Percentiles rank a stretch among this genome's conserved stretches.
Conservation (phyloP, 1,140 invertebrate genomes). For the Drosophila bocki region DNA sequence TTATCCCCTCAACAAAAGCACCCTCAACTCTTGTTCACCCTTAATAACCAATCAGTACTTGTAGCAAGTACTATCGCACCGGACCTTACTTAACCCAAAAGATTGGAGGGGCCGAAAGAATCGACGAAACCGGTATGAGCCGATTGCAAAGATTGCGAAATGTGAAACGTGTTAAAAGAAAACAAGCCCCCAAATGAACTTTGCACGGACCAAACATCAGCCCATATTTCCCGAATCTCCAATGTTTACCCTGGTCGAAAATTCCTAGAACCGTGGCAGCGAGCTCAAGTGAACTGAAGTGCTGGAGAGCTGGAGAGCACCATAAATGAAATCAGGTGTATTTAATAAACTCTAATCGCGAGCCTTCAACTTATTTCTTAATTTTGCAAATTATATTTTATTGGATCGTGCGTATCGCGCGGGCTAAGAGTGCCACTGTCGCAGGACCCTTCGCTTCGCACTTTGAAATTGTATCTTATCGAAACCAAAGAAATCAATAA, state of each 20-base stretch:
- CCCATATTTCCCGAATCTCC: conserved; percentile 38
- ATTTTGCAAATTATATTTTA: conserved; percentile 66
- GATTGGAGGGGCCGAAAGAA: neutral
- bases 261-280: conserved; percentile 31
- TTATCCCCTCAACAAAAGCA: too few relatives aligned
- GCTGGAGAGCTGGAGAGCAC: conserved; percentile 8
- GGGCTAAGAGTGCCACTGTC: neutral
- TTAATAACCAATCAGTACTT: conserved; percentile 23
- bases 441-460: conserved; percentile 2
- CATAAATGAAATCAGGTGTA: conserved; percentile 73
- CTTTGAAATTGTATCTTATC: conserved; percentile 49
- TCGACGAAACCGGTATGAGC: conserved; percentile 8
- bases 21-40: conserved; percentile 4
- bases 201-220: conserved; percentile 37
- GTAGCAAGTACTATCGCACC: conserved; percentile 32
- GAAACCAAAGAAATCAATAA: conserved; percentile 46
- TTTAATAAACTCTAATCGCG: conserved; percentile 73
- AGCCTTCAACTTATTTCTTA: conserved; percentile 55
- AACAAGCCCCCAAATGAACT: conserved; percentile 43
- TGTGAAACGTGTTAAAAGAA: conserved; percentile 34
- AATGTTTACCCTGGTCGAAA: conserved; percentile 29
- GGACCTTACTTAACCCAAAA: conserved; percentile 50
- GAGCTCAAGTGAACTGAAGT: conserved; percentile 31
- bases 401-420: conserved; percentile 38
- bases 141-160: conserved; percentile 35